Percentiles rank a stretch among this genome's conserved stretches.
Evolutionary conservation across 2,888 invertebrate species (phyloP).

Genomic region (Drosophila nigritarsus): DNA sequence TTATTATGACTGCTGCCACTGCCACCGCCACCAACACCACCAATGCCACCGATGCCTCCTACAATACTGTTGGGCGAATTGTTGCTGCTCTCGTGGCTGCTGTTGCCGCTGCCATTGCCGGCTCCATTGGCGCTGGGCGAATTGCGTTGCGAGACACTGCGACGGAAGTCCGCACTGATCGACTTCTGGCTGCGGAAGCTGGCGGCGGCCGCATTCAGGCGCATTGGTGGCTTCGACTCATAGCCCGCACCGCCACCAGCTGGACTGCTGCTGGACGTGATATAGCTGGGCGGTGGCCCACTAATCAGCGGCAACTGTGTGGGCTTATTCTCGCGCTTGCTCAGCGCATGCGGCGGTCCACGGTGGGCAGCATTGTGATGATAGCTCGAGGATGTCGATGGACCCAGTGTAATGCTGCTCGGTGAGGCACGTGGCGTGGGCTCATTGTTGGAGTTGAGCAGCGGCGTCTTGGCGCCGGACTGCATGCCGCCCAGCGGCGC

Average conservation of each 20-base stretch:
- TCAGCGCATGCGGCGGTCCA: slow-evolving; percentile 73
- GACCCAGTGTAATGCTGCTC: slow-evolving; percentile 64
- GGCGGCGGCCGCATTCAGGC: slow-evolving; percentile 79
- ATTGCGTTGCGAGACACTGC: slow-evolving; percentile 84
- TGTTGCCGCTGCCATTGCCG: slow-evolving; percentile 45
- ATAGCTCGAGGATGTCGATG: slow-evolving; percentile 43
- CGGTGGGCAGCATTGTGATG: slow-evolving; percentile 68
- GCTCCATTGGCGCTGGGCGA: slow-evolving; percentile 84
- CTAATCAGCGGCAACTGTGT: slow-evolving; percentile 75
- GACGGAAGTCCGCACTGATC: slow-evolving; percentile 82
- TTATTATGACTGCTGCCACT: slow-evolving; percentile 47
- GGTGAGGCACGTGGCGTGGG: slow-evolving; percentile 80
- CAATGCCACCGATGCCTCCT: slow-evolving; percentile 36
- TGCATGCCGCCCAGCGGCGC: slow-evolving; percentile 60
- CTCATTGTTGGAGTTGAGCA: slow-evolving; percentile 78
- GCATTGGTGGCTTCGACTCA: slow-evolving; percentile 78
- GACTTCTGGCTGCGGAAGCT: slow-evolving; percentile 82
- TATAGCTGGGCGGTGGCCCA: slow-evolving; percentile 73
- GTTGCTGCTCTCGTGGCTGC: slow-evolving; percentile 84
- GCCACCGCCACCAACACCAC: slow-evolving; percentile 19
- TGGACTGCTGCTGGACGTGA: slow-evolving; percentile 36
- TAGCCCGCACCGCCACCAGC: slow-evolving; percentile 41
- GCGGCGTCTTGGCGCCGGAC: slow-evolving; percentile 70
- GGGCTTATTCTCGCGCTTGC: slow-evolving; percentile 78
- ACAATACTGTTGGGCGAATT: slow-evolving; percentile 85